phyloP scores from a whole-genome alignment of 1,140 invertebrate species.

The Zaprionus nigranus region DNA sequence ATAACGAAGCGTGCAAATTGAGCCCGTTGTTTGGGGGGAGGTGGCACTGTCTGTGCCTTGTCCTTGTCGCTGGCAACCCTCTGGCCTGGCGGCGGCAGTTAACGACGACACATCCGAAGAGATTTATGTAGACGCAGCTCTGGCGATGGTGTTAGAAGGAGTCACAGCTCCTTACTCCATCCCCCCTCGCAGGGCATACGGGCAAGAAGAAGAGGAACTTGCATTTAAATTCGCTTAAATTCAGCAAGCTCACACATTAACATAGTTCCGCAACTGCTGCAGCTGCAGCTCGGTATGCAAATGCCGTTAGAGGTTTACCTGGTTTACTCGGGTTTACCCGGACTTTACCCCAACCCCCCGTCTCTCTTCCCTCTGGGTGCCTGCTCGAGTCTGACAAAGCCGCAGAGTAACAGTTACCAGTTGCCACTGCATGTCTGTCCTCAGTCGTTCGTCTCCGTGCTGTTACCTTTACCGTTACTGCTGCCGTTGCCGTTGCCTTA shows the following conservation, averaged over 20 bases:
- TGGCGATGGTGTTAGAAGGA: slow-evolving; percentile 33
- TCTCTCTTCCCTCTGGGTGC: not conserved
- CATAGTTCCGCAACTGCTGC: slow-evolving; percentile 66
- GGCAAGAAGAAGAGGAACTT: slow-evolving; percentile 20
- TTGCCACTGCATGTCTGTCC: slow-evolving; percentile 18
- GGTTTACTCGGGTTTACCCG: slow-evolving; percentile 20
- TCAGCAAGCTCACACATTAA: slow-evolving; percentile 64
- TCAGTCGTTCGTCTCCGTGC: not conserved
- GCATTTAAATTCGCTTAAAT: slow-evolving; percentile 66
- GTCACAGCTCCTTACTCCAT: not conserved
- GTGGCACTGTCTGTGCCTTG: slow-evolving; percentile 29
- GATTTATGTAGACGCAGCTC: slow-evolving; percentile 66
- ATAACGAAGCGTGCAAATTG: slow-evolving; percentile 83
- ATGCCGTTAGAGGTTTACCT: slow-evolving; percentile 66
- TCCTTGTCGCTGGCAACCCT: slow-evolving; percentile 34
- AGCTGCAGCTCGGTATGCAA: slow-evolving; percentile 60
- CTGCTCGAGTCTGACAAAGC: slow-evolving; percentile 48
- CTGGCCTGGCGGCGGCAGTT: slow-evolving; percentile 48
- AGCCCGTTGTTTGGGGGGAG: slow-evolving; percentile 32
- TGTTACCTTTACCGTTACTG: slow-evolving; percentile 24
- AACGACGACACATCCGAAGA: slow-evolving; percentile 76
- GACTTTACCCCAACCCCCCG: not conserved
- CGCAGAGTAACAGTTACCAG: slow-evolving; percentile 25
- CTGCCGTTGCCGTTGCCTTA: slow-evolving; percentile 38
- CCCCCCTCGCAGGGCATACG: not conserved